These are phyloP conservation scores for Scolopax rusticola DNA, from an alignment of 2,797 vertebrate genomes.

Conservation along the genomic window DNA sequence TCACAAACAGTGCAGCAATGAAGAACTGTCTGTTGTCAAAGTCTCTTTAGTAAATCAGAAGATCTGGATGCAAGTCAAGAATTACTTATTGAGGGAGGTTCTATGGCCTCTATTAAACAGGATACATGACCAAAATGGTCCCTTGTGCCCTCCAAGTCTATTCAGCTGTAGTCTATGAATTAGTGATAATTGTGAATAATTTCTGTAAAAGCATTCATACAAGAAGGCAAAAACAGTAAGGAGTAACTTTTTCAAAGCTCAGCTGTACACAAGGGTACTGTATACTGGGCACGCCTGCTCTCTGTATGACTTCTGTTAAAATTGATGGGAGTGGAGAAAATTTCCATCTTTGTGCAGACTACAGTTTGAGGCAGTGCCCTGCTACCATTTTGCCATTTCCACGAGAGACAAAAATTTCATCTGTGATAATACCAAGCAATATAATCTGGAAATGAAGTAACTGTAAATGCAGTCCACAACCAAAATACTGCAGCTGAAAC, in stretches of 20 bases:
- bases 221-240: neutral
- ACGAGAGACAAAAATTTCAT: neutral
- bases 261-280: neutral
- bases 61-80: neutral
- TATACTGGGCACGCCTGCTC: neutral
- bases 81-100: neutral
- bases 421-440: neutral
- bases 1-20: neutral
- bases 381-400: neutral
- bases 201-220: neutral
- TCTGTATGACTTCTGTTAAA: neutral
- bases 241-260: neutral
- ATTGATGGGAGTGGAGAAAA: neutral
- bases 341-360: neutral
- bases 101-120: neutral
- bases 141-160: neutral
- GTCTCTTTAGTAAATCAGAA: neutral
- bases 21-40: neutral
- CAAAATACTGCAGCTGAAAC: neutral
- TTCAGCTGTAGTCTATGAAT: neutral
- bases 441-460: neutral
- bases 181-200: constrained; percentile 20
- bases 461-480: neutral
- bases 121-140: neutral
- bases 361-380: neutral